These are phyloP conservation scores for Brachystomella parvula DNA, from an alignment of 1,140 invertebrate species.

Conservation along the genomic window DNA sequence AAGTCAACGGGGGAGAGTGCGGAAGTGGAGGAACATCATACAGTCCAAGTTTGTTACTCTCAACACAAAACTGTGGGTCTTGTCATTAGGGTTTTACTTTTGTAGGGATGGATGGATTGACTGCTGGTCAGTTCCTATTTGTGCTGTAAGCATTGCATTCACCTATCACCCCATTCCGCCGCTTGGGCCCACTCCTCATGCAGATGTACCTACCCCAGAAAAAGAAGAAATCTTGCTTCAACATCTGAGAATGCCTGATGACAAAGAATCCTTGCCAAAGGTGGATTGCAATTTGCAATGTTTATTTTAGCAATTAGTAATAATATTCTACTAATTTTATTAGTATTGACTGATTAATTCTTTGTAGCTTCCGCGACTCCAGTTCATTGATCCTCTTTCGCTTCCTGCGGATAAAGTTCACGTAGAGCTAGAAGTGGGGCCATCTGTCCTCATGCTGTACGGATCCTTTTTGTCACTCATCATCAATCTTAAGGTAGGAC, in stretches of 20 bases:
- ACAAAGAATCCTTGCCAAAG: conserved; percentile 59
- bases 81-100: conserved; percentile 33
- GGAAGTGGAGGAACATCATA: conserved; percentile 82
- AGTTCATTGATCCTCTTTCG: conserved; percentile 67
- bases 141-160: conserved; percentile 81
- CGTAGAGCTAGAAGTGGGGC: conserved; percentile 86
- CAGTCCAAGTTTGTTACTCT: conserved; percentile 50
- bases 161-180: conserved; percentile 84
- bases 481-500: conserved; percentile 66
- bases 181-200: conserved; percentile 72
- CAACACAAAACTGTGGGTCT: background rate
- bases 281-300: conserved; percentile 24
- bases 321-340: background rate
- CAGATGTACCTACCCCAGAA: conserved; percentile 84
- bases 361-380: background rate
- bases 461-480: conserved; percentile 81
- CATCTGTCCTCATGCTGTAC: conserved; percentile 79
- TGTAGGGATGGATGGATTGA: conserved; percentile 78
- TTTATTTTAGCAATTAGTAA: background rate
- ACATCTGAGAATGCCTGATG: conserved; percentile 77
- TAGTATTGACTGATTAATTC: background rate
- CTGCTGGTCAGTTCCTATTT: conserved; percentile 89
- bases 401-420: conserved; percentile 76
- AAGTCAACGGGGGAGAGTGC: conserved; percentile 42
- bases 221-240: conserved; percentile 86